These are phyloP conservation scores for Episyrphus balteatus DNA, from an alignment of 1,140 invertebrate genomes.

Conservation along the genomic window DNA sequence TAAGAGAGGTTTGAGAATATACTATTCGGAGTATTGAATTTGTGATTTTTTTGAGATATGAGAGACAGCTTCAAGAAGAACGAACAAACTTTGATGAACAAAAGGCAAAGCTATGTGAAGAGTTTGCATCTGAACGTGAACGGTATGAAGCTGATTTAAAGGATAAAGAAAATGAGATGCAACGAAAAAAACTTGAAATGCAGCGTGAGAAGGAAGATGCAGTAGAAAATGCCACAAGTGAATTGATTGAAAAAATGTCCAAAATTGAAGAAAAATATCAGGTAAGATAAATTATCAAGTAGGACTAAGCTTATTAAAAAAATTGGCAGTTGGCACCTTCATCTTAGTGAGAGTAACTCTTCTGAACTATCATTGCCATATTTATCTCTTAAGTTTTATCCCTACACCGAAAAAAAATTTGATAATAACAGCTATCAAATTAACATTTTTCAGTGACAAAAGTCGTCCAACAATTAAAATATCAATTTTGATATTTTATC, in stretches of 20 bases:
- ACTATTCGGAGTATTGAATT: not conserved
- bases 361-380: too few species aligned
- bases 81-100: conserved; percentile 44
- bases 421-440: too few species aligned
- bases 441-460: too few species aligned
- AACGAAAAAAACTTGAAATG: conserved; percentile 18
- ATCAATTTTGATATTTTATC: too few species aligned
- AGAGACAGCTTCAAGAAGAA: conserved; percentile 44
- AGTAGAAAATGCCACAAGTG: conserved; percentile 36
- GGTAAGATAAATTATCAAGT: conserved; percentile 1
- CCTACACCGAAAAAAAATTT: too few species aligned
- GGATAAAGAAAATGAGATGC: conserved; percentile 35
- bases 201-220: conserved; percentile 26
- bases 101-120: conserved; percentile 38
- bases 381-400: too few species aligned
- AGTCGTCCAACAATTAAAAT: too few species aligned
- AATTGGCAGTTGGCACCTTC: too few species aligned
- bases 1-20: conserved; percentile 1
- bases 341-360: too few species aligned
- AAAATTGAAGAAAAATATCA: conserved; percentile 35
- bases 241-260: conserved; percentile 39
- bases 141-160: conserved; percentile 27
- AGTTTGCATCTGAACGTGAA: conserved; percentile 37
- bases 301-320: not conserved
- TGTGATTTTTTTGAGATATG: conserved; percentile 28